phyloP scores from a whole-genome alignment of 2,113 vertebrate species.

The Morone saxatilis region DNA sequence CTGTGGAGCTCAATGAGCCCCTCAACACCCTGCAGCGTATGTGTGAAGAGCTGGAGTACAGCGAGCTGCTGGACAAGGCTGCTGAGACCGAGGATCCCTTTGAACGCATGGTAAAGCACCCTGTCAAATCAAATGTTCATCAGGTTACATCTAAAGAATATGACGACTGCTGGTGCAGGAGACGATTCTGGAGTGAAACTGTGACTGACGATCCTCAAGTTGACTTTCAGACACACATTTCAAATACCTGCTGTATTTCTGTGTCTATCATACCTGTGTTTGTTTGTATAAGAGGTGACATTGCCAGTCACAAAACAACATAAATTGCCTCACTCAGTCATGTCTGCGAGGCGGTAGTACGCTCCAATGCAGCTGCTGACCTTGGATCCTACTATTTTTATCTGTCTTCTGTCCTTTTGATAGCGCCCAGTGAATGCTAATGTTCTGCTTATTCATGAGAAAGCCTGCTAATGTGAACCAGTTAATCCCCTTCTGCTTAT shows the following conservation, averaged over 20 bases:
- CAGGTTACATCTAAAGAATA: background rate
- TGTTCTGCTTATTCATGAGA: conserved; percentile 21
- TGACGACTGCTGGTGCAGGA: background rate
- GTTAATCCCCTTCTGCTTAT: conserved; percentile 30
- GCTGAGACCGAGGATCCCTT: conserved; percentile 93
- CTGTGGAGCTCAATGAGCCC: conserved; percentile 97
- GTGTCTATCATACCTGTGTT: background rate
- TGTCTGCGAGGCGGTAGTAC: background rate
- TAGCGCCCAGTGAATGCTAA: conserved; percentile 26
- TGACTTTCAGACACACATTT: background rate
- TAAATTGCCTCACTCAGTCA: conserved; percentile 22
- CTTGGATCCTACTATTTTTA: conserved; percentile 32
- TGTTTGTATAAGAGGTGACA: conserved; percentile 16
- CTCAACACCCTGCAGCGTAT: conserved; percentile 98
- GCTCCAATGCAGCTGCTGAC: conserved; percentile 34
- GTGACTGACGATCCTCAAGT: background rate
- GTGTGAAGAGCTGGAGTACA: conserved; percentile 98
- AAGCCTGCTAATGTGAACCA: conserved; percentile 15
- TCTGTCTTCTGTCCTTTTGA: conserved; percentile 18
- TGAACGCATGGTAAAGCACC: conserved; percentile 93
- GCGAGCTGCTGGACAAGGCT: conserved; percentile 97
- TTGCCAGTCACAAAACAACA: conserved; percentile 21
- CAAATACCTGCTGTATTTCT: background rate
- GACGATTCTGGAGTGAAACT: too few relatives aligned
- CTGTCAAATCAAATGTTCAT: background rate